A percentile compares a stretch with the other conserved stretches of the same genome.
Conservation (phyloP, 2,797 vertebrate genomes). For the Amblyopsis hoosieri region DNA sequence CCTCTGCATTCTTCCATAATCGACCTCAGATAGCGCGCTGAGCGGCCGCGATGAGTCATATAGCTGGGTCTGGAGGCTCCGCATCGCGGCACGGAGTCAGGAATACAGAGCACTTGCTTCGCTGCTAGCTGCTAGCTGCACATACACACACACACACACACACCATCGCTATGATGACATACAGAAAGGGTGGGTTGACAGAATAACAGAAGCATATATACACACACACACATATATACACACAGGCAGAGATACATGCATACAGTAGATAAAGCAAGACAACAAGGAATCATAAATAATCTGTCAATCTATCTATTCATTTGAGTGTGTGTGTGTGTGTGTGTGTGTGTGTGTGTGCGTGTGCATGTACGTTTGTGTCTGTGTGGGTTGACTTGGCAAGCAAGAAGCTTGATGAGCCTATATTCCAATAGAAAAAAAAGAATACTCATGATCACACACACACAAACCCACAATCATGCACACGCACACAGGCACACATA, state of each 20-base stretch:
- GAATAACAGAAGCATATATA: neutral
- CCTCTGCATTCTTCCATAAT: slow-evolving; percentile 47
- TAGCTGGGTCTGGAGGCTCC: slow-evolving; percentile 58
- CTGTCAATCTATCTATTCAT: neutral
- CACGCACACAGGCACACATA: neutral
- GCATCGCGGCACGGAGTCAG: slow-evolving; percentile 52
- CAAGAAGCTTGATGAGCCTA: slow-evolving; percentile 11
- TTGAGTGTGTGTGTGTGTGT: neutral
- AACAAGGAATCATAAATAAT: no score
- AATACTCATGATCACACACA: slow-evolving; percentile 19
- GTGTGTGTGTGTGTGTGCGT: neutral
- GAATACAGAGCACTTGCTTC: slow-evolving; percentile 57
- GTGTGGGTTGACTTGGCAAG: slow-evolving; percentile 9
- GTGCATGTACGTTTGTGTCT: slow-evolving; percentile 17
- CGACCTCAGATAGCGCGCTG: slow-evolving; percentile 62
- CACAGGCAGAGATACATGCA: slow-evolving; percentile 1
- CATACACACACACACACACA: neutral
- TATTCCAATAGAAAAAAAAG: slow-evolving; percentile 25
- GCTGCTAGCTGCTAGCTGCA: slow-evolving; percentile 12
- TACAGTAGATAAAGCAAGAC: neutral
- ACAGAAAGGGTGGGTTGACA: no score
- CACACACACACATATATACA: neutral
- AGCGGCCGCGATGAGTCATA: slow-evolving; percentile 70
- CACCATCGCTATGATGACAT: neutral
- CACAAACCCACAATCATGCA: neutral